These are phyloP conservation scores for Alentia gelatinosa DNA, from an alignment of 2,888 invertebrate species.

Conservation along the genomic window DNA sequence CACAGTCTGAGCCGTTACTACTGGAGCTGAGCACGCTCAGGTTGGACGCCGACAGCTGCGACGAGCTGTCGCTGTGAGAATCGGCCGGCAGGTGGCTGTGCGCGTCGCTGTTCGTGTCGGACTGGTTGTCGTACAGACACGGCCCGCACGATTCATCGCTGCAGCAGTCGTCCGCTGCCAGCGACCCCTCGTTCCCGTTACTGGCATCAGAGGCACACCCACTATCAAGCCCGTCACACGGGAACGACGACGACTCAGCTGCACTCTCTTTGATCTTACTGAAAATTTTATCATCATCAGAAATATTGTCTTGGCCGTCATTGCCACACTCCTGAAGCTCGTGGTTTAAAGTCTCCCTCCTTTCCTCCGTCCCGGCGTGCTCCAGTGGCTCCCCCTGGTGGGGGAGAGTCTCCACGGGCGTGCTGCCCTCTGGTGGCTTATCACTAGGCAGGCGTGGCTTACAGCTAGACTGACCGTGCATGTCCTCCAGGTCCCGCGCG, in stretches of 20 bases:
- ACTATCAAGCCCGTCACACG: too few species aligned
- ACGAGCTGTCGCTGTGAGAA: constrained; percentile 53
- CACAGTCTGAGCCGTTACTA: constrained; percentile 4
- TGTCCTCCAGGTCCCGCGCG: not conserved
- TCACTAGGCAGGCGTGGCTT: constrained; percentile 4
- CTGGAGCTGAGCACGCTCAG: not conserved
- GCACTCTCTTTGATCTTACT: not conserved
- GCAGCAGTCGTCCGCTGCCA: constrained; percentile 14
- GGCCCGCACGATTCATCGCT: not conserved
- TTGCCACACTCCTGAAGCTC: not conserved
- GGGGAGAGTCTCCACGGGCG: not conserved
- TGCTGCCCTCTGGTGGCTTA: not conserved
- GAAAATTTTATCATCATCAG: not conserved
- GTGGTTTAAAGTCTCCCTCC: not conserved
- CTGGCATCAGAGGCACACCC: constrained; percentile 56
- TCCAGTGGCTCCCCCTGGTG: too few species aligned
- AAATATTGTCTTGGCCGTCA: not conserved
- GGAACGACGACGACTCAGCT: too few species aligned
- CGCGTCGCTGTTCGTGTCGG: constrained; percentile 43
- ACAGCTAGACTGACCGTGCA: constrained; percentile 11
- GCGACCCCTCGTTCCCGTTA: not conserved
- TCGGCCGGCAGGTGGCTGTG: not conserved
- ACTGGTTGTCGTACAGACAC: not conserved
- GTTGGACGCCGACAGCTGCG: constrained; percentile 55
- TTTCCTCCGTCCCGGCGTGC: not conserved